These are phyloP conservation scores for Plecturocebus donacophilus DNA, from an alignment of 2,113 vertebrate genomes.

Conservation along the genomic window DNA sequence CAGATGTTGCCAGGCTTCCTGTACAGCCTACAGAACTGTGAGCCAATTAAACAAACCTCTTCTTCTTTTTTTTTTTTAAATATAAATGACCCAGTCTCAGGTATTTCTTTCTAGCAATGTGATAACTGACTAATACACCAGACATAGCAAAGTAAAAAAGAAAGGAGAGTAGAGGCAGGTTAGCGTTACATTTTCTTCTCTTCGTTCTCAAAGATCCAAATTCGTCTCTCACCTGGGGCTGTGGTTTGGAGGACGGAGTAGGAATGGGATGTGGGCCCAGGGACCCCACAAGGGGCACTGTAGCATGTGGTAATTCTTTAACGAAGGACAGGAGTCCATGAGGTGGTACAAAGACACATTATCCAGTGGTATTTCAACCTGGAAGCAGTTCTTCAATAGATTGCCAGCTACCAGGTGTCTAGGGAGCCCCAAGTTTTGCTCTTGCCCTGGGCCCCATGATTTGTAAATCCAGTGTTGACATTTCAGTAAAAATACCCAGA, in stretches of 20 bases:
- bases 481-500: slow-evolving; percentile 57
- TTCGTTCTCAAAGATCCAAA: not conserved
- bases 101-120: too few species aligned
- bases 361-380: slow-evolving; percentile 28
- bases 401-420: slow-evolving; percentile 44
- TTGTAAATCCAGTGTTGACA: slow-evolving; percentile 57
- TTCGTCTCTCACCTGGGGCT: not conserved
- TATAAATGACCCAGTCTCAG: too few species aligned
- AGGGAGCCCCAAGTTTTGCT: slow-evolving; percentile 59
- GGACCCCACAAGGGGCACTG: not conserved
- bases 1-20: too few species aligned
- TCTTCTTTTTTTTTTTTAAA: too few species aligned
- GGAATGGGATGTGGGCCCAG: not conserved
- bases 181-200: not conserved
- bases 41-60: too few species aligned
- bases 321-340: not conserved
- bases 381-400: slow-evolving; percentile 16
- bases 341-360: not conserved
- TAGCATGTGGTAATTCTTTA: not conserved
- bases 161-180: not conserved
- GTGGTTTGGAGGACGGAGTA: not conserved
- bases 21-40: too few species aligned
- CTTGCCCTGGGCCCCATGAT: slow-evolving; percentile 62
- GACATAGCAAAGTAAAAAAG: too few species aligned
- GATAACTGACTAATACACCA: too few species aligned